Base-by-base conservation (phyloP, 2,797 vertebrate species). In the Gallinago stenura region DNA sequence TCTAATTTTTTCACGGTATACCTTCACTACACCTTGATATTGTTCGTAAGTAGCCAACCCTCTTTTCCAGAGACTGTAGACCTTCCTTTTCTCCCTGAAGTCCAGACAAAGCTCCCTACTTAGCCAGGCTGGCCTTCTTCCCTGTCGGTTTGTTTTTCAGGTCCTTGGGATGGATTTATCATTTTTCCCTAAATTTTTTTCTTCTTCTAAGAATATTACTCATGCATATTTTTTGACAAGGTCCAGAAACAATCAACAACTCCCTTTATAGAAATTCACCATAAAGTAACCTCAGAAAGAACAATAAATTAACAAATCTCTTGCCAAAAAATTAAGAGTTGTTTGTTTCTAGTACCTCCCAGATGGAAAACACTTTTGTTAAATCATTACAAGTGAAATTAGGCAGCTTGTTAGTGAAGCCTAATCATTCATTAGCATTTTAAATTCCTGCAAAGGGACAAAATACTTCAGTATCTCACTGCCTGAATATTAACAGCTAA, bases 361-460 rank as follows among this genome's bases (percentile, higher is more conserved):
- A 94, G 62, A 94, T 58, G 83, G 41, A 95, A 96, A 94, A 83
- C 56, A 45, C 62, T 95, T 84, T 82, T 90, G 65, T 87, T 91
- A 95, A 87, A 91, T 82, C 58, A 69, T 19, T 93, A 61, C 65
- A 71, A 93, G 86, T 87, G 60, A 94, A 96, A 96, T 97, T 92
- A 95, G 60, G 82, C 45, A 95, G 95, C 76, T 94, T 94, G 56
- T 91, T 95, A 93, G 62, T 58, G 58, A 94, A 94, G 69, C 41
- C n/a, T 90, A 90, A 83, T 86, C 33, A 68, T 79, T 65, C 62
- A 94, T 94, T 95, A 94, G 58, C 81, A 94, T 94, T 96, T 93
- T 82, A 84, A 95, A 91, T 95, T 93, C 68, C 76, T 80, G 39
- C 21, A 90, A 93, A 87, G 37, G 60, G 75, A 94, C 66, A 82